Evolutionary conservation across 2,888 invertebrate genomes (phyloP), one percentile per base, ranked within the genome.

Genomic region (Neoaliturus tenellus): DNA sequence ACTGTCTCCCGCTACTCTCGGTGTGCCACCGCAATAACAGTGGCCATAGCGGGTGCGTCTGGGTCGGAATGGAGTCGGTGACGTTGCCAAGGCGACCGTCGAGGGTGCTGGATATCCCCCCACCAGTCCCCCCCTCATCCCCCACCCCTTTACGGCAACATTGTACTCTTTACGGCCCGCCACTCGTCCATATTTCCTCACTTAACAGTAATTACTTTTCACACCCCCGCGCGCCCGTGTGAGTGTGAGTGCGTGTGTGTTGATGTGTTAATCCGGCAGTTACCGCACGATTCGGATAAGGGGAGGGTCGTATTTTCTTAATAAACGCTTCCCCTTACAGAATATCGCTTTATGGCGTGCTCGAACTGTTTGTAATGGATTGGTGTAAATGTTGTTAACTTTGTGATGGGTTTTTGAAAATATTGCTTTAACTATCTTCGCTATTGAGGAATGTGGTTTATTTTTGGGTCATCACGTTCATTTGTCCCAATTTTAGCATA

Each of bases 131-230:
- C 20, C 78, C 51, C 14, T 23, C 14, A 3, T 44, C 23, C 41
- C 44, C 44, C 41, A 17, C 44, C 44, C 23, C 33, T 6, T 6
- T 31, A 78, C 28, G 28, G 55, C 35, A 33, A 78, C 78, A 78
- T 51, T 78, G 78, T 78, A 55, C 78, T 51, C 78, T 78, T 78
- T 78, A 78, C 23, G 71, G n/a, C 39, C 31, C 78, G 73, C 78
- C 55, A 78, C 78, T 78, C 78, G 78, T 78, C 48, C 78, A 78
- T 78, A 78, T 78, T 78, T 78, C 78, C 78, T 55, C 51, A 78
- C 55, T 78, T 78, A 78, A 78, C 78, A 78, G 55, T 78, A 55
- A 78, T 78, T 78, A 51, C 71, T 2, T 25, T 67, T 44, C 55
- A 23, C 55, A 55, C 55, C 55, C 55, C 55, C 55, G 55, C n/a